Percentiles rank a stretch among this genome's conserved stretches.
These are phyloP conservation scores for Peromyscus polionotus DNA, from an alignment of 2,113 vertebrate species.

Conservation along the genomic window DNA sequence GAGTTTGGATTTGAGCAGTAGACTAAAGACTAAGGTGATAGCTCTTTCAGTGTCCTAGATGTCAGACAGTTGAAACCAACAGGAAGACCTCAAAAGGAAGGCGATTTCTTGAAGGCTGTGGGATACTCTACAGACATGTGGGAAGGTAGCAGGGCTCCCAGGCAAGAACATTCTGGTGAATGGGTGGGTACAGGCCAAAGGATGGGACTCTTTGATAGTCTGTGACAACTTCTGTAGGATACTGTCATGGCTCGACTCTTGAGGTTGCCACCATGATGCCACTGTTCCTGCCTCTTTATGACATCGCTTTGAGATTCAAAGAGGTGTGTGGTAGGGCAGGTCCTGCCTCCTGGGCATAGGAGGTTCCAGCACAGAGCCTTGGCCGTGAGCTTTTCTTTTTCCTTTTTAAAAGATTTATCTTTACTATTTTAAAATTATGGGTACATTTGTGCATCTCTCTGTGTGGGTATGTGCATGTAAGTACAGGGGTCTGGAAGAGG, in stretches of 20 bases:
- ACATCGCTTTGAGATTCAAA: conserved; percentile 40
- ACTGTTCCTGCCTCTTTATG: not conserved
- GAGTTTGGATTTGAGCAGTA: conserved; percentile 1
- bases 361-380: not conserved
- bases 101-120: conserved; percentile 20
- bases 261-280: not conserved
- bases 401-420: not conserved
- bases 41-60: conserved; percentile 37
- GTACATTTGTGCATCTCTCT: not conserved
- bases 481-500: not conserved
- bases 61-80: conserved; percentile 31
- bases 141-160: not conserved
- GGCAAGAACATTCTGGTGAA: not conserved
- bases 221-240: not conserved
- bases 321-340: not conserved
- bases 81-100: not conserved
- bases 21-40: not conserved
- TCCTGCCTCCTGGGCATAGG: not conserved
- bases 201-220: not conserved
- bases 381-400: not conserved
- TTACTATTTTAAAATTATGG: not conserved
- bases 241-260: not conserved
- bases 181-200: not conserved
- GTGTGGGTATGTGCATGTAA: not conserved
- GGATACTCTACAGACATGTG: not conserved